Conservation (phyloP, 2,888 invertebrate species). For the Tridacna gigas region DNA sequence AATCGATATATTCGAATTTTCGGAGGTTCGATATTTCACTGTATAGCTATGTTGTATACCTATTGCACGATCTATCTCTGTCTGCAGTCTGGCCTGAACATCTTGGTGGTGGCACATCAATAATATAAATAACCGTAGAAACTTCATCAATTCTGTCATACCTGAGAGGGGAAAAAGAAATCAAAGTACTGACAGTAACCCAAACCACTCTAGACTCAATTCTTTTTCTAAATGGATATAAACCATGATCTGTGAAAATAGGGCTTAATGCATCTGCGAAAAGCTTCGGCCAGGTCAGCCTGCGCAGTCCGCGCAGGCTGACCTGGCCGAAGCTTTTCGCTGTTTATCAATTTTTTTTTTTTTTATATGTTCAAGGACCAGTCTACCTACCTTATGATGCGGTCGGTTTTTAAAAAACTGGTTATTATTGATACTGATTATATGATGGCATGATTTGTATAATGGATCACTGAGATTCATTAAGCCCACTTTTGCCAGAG, state of each 20-base stretch:
- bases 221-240: background rate
- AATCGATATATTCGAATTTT: too few relatives aligned
- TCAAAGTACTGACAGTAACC: too few relatives aligned
- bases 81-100: conserved; percentile 49
- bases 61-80: conserved; percentile 61
- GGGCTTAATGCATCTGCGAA: background rate
- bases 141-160: conserved; percentile 64
- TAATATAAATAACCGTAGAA: conserved; percentile 57
- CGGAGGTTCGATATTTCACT: too few relatives aligned
- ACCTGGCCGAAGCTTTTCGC: background rate
- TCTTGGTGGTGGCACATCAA: conserved; percentile 64
- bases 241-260: background rate
- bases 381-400: too few relatives aligned
- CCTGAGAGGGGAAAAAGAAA: conserved; percentile 37
- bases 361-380: too few relatives aligned
- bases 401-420: too few relatives aligned
- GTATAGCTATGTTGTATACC: conserved; percentile 28
- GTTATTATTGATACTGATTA: too few relatives aligned
- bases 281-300: background rate
- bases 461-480: too few relatives aligned
- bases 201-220: too few relatives aligned
- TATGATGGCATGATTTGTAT: too few relatives aligned
- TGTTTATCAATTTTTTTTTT: background rate
- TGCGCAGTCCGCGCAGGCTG: background rate
- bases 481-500: too few relatives aligned